Evolutionary conservation across 2,797 vertebrate species (phyloP).

Genomic region (Sparidentex hasta): DNA sequence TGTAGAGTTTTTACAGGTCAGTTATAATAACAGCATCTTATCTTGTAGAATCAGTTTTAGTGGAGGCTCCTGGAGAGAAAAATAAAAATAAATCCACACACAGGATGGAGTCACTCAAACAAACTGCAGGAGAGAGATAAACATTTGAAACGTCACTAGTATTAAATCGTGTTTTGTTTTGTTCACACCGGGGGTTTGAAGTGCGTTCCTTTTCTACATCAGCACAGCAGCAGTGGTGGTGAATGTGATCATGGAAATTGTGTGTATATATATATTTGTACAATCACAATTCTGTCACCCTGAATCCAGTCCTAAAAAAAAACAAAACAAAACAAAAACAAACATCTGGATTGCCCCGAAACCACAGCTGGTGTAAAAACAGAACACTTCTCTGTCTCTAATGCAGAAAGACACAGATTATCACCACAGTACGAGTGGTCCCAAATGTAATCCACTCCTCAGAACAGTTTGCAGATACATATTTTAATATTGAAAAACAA

Average conservation of each 20-base stretch:
- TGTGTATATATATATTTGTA: slow-evolving; percentile 41
- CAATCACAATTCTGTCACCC: slow-evolving; percentile 42
- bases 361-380: slow-evolving; percentile 58
- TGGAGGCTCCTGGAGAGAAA: slow-evolving; percentile 56
- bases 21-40: slow-evolving; percentile 50
- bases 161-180: background rate
- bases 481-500: slow-evolving; percentile 67
- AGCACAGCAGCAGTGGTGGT: slow-evolving; percentile 39
- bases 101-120: slow-evolving; percentile 73
- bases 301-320: slow-evolving; percentile 27
- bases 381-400: slow-evolving; percentile 28
- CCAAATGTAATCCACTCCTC: slow-evolving; percentile 60
- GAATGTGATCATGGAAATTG: slow-evolving; percentile 33
- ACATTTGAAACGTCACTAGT: slow-evolving; percentile 42
- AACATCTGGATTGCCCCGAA: slow-evolving; percentile 36
- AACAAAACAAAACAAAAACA: background rate
- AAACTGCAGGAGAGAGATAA: slow-evolving; percentile 64
- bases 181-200: slow-evolving; percentile 2
- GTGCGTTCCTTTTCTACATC: slow-evolving; percentile 55
- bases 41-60: slow-evolving; percentile 55
- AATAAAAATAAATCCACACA: slow-evolving; percentile 76
- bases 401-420: slow-evolving; percentile 48
- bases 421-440: slow-evolving; percentile 64
- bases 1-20: slow-evolving; percentile 57
- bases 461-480: slow-evolving; percentile 63